These are phyloP conservation scores for Cotesia glomerata DNA, from an alignment of 1,140 invertebrate genomes.

Conservation along the genomic window DNA sequence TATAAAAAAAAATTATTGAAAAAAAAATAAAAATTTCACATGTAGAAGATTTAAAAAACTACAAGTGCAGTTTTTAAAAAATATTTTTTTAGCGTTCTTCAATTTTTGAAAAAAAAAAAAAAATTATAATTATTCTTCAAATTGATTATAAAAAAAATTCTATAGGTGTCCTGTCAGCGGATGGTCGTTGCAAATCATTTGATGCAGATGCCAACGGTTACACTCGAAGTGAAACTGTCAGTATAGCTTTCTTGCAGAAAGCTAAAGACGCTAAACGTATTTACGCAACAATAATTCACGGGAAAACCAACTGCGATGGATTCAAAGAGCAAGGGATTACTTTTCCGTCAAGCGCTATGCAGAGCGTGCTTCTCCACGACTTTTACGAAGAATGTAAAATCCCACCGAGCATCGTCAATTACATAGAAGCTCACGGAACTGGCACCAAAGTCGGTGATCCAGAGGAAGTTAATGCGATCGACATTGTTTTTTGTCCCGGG, in stretches of 20 bases:
- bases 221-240: slow-evolving; percentile 78
- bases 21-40: too few species aligned
- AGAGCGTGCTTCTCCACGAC: slow-evolving; percentile 79
- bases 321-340: slow-evolving; percentile 90
- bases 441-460: slow-evolving; percentile 82
- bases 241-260: slow-evolving; percentile 82
- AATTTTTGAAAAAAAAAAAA: too few species aligned
- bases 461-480: slow-evolving; percentile 87
- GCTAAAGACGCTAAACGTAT: slow-evolving; percentile 77
- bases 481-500: slow-evolving; percentile 78
- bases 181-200: slow-evolving; percentile 90
- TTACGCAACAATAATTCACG: slow-evolving; percentile 75
- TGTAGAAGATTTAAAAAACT: too few species aligned
- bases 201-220: slow-evolving; percentile 83
- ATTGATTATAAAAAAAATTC: background rate
- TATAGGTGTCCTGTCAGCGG: slow-evolving; percentile 82
- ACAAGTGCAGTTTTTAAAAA: background rate
- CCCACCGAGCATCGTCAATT: slow-evolving; percentile 74
- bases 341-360: slow-evolving; percentile 85
- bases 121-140: background rate
- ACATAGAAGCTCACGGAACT: slow-evolving; percentile 93
- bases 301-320: slow-evolving; percentile 78
- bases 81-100: background rate
- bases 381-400: slow-evolving; percentile 87
- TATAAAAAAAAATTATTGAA: too few species aligned